Percentiles rank a stretch among this genome's conserved stretches.
Conservation (phyloP, 2,113 vertebrate species). For the Girardinichthys multiradiatus region DNA sequence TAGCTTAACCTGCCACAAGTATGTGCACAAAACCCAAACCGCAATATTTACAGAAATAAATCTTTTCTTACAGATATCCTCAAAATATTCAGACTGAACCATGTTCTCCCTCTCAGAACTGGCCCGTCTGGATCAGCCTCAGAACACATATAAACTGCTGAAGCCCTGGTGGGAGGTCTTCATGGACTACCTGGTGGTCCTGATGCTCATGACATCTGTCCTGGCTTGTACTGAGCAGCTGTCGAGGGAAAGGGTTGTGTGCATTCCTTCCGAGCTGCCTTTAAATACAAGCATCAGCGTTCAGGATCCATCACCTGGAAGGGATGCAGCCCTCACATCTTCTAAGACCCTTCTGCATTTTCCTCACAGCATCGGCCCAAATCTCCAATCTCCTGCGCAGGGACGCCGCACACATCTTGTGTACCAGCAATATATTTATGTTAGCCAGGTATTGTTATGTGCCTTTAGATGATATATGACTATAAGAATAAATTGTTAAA, state of each 20-base stretch:
- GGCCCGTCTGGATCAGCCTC: conserved; percentile 72
- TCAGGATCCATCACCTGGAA: background rate
- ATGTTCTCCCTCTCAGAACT: conserved; percentile 86
- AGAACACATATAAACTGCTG: conserved; percentile 76
- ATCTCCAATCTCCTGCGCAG: conserved; percentile 7
- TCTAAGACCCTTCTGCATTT: conserved; percentile 4
- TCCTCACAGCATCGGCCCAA: background rate
- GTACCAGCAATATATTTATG: conserved; percentile 84
- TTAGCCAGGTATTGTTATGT: conserved; percentile 73
- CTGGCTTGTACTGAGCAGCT: conserved; percentile 83
- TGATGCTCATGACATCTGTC: conserved; percentile 84
- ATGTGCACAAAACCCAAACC: too few relatives aligned
- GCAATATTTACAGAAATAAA: too few relatives aligned
- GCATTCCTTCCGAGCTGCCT: conserved; percentile 73
- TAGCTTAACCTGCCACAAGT: too few relatives aligned
- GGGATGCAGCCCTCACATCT: background rate
- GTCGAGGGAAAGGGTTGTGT: conserved; percentile 81
- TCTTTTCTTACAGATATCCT: conserved; percentile 6
- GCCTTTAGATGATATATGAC: background rate
- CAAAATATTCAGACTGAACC: background rate
- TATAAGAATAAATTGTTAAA: background rate
- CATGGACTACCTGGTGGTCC: conserved; percentile 84
- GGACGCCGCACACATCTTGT: conserved; percentile 78
- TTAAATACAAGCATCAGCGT: conserved; percentile 4
- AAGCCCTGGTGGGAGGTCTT: conserved; percentile 90